Evolutionary conservation across 2,113 vertebrate genomes (phyloP).

Genomic region (Rhinolophus sinicus): DNA sequence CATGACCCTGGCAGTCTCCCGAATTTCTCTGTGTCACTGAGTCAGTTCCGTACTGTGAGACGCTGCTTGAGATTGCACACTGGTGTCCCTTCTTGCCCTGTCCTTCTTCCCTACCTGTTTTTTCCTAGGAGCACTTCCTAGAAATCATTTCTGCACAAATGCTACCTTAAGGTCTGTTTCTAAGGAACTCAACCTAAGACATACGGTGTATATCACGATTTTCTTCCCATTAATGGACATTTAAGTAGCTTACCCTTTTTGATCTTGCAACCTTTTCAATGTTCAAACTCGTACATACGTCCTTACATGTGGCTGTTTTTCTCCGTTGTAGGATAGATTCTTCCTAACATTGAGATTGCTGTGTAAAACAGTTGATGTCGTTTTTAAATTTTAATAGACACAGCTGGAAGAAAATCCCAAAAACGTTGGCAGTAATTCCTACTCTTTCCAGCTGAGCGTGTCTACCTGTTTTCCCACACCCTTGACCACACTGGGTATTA

Average conservation of each 20-base stretch:
- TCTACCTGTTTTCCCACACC: neutral
- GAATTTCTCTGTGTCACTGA: neutral
- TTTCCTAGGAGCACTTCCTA: neutral
- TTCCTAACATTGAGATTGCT: neutral
- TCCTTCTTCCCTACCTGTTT: neutral
- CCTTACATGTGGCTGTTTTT: neutral
- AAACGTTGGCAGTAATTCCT: neutral
- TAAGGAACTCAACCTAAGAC: neutral
- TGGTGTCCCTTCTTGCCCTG: neutral
- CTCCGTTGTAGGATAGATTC: neutral
- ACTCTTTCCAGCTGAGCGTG: neutral
- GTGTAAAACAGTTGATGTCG: neutral
- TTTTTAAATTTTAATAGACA: constrained; percentile 31
- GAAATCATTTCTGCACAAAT: neutral
- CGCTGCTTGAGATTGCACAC: neutral
- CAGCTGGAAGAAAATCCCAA: neutral
- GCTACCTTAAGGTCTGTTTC: neutral
- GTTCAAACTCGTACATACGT: neutral
- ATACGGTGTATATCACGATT: neutral
- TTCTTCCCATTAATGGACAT: neutral
- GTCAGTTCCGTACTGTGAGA: neutral
- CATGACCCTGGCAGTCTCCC: neutral
- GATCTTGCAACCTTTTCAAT: neutral
- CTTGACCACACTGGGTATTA: neutral
- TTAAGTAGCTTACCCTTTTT: neutral